A percentile compares a stretch with the other conserved stretches of the same genome.
phyloP scores from a whole-genome alignment of 2,888 invertebrate genomes.

The Agrilus biguttatus region DNA sequence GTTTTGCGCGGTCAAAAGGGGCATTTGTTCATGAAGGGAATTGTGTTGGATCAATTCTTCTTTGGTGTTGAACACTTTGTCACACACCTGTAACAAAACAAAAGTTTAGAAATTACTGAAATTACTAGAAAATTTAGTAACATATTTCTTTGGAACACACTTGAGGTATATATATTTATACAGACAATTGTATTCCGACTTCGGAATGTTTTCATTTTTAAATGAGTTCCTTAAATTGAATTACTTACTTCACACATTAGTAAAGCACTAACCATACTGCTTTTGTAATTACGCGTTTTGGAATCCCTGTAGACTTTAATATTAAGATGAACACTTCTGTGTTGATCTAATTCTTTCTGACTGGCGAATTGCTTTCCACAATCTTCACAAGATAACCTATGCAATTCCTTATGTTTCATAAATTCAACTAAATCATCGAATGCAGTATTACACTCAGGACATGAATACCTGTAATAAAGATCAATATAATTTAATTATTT shows the following conservation, averaged over 20 bases:
- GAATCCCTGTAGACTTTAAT: slow-evolving; percentile 53
- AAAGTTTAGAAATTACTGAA: slow-evolving; percentile 37
- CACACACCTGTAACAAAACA: slow-evolving; percentile 33
- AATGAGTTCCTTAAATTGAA: slow-evolving; percentile 15
- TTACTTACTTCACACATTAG: slow-evolving; percentile 18
- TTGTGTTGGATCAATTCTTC: slow-evolving; percentile 23
- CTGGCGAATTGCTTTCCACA: slow-evolving; percentile 48
- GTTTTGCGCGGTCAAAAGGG: slow-evolving; percentile 30
- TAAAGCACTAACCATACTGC: slow-evolving; percentile 36
- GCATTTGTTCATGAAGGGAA: slow-evolving; percentile 20
- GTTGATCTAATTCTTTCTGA: slow-evolving; percentile 46
- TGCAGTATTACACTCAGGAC: slow-evolving; percentile 45
- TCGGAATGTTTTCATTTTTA: too few relatives aligned
- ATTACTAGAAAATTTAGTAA: too few relatives aligned
- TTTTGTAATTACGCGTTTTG: slow-evolving; percentile 42
- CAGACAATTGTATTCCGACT: too few relatives aligned
- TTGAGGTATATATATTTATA: too few relatives aligned
- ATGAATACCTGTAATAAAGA: slow-evolving; percentile 36
- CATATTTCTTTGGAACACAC: too few relatives aligned
- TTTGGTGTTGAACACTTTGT: slow-evolving; percentile 39
- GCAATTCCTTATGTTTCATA: slow-evolving; percentile 42
- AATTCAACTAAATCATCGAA: slow-evolving; percentile 41
- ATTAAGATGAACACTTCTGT: slow-evolving; percentile 49
- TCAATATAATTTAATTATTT: too few relatives aligned
- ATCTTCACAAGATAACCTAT: slow-evolving; percentile 41